Evolutionary conservation across 2,797 vertebrate genomes (phyloP).

Genomic region (Hoplostethus atlanticus): DNA sequence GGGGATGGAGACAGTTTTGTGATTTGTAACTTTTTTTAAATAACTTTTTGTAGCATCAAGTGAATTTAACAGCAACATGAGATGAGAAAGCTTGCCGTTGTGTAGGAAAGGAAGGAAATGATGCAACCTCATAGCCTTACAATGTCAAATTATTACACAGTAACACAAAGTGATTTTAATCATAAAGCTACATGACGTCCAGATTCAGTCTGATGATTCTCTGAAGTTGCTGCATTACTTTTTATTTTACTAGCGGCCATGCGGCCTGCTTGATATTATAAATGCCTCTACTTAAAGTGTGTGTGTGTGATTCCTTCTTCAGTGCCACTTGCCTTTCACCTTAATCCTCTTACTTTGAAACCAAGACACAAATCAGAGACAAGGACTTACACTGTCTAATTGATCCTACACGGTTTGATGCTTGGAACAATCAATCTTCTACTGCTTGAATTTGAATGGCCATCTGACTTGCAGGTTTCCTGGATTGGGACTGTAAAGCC

Average conservation of each 20-base stretch:
- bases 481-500: background rate
- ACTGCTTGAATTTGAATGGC: too few relatives aligned
- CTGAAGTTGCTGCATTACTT: background rate
- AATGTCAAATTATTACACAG: background rate
- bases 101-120: background rate
- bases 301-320: background rate
- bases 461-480: background rate
- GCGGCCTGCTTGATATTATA: background rate
- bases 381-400: background rate
- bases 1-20: constrained; percentile 1
- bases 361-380: background rate
- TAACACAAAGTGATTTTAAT: background rate
- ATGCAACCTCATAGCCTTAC: background rate
- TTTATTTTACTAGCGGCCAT: background rate
- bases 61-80: background rate
- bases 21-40: constrained; percentile 42
- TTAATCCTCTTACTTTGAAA: constrained; percentile 3
- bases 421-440: background rate
- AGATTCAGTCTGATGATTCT: background rate
- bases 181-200: background rate
- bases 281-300: background rate
- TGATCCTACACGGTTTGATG: background rate
- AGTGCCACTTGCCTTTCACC: background rate
- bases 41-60: constrained; percentile 7
- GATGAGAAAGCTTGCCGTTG: background rate